These are phyloP conservation scores for Diplosoma virens DNA, from an alignment of 23 tunicate species.

Conservation along the genomic window DNA sequence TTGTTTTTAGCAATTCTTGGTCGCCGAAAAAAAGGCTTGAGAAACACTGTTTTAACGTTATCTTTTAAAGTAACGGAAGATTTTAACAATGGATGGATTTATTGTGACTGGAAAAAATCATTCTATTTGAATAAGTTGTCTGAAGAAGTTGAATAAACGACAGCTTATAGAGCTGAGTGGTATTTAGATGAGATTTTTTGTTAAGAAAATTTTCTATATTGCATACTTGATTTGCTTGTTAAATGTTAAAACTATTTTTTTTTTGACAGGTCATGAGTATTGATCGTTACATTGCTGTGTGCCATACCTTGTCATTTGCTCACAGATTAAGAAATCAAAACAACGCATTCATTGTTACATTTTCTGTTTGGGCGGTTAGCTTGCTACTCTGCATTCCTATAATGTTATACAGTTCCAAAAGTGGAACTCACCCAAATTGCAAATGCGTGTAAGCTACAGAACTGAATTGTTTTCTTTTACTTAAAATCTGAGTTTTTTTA, in stretches of 20 bases:
- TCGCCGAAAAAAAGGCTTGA: too few species aligned
- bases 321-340: constrained; percentile 38
- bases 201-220: too few species aligned
- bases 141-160: too few species aligned
- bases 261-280: constrained; percentile 56
- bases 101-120: constrained; percentile 36
- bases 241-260: not conserved
- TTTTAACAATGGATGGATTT: constrained; percentile 26
- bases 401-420: constrained; percentile 46
- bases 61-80: constrained; percentile 48
- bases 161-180: too few species aligned
- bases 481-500: not conserved
- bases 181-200: too few species aligned
- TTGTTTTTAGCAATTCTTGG: too few species aligned
- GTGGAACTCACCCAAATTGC: constrained; percentile 53
- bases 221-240: too few species aligned
- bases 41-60: too few species aligned
- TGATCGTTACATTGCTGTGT: constrained; percentile 84
- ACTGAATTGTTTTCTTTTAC: too few species aligned
- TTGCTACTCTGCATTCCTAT: constrained; percentile 64
- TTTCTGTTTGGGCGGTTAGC: constrained; percentile 37
- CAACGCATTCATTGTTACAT: constrained; percentile 39
- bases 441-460: constrained; percentile 84
- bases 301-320: constrained; percentile 57
- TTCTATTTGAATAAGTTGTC: too few species aligned